Percentiles rank a stretch among this genome's conserved stretches.
These are phyloP conservation scores for Mormoops blainvillei DNA, from an alignment of 2,113 vertebrate species.

Conservation along the genomic window DNA sequence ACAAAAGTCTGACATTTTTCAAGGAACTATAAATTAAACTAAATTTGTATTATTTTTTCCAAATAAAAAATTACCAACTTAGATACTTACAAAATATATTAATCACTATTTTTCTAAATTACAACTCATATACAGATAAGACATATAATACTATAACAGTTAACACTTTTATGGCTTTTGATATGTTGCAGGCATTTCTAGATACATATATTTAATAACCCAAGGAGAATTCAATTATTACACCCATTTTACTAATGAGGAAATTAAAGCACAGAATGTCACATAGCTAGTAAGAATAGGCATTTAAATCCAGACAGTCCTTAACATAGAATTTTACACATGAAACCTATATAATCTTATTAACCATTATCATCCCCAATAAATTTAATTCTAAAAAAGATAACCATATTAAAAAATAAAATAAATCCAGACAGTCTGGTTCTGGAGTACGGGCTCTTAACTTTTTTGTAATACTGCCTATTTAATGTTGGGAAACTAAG, in stretches of 20 bases:
- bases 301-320: neutral
- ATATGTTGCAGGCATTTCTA: neutral
- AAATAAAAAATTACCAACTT: conserved; percentile 11
- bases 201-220: neutral
- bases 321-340: neutral
- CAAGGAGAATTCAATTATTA: neutral
- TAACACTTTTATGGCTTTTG: neutral
- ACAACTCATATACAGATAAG: neutral
- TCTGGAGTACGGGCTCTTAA: neutral
- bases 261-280: neutral
- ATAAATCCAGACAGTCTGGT: neutral
- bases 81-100: neutral
- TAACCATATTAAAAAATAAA: neutral
- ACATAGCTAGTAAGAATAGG: neutral
- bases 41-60: neutral
- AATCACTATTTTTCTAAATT: neutral
- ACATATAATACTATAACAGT: neutral
- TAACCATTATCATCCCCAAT: neutral
- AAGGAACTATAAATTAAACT: neutral
- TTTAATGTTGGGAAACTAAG: neutral
- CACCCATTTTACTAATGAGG: neutral
- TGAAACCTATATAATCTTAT: neutral
- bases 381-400: neutral
- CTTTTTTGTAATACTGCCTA: neutral
- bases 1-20: neutral